Base-by-base conservation (phyloP, 2,113 vertebrate species). In the Ancistrus triradiatus region DNA sequence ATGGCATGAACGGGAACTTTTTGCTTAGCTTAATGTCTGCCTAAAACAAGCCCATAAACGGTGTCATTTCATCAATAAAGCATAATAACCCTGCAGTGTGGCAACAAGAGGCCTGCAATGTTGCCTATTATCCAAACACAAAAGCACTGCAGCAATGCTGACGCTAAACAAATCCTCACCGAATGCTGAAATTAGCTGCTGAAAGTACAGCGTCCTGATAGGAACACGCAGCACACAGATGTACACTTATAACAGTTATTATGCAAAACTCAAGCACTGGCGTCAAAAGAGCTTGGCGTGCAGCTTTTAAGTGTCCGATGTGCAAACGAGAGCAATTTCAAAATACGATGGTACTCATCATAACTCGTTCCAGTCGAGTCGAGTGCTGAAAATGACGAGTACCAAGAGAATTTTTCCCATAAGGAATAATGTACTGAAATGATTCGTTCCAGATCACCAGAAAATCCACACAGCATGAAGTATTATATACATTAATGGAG, bases 261-360 rank as follows among this genome's bases (percentile, higher is more conserved):
- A 69, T 46, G 70, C 59, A 43, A 46, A 75, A 72, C 63, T 59
- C 59, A 69, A 64, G 67, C n/a, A n/a, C n/a, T n/a, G n/a, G n/a
- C n/a, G n/a, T 14, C 40, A 17, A 24, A 31, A 74, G 57, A 72
- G 17, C 70, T 64, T 71, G 73, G 75, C 70, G 64, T 44, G 48
- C 72, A 78, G 72, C 52, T 80, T 78, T 85, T 72, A 77, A 82
- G 69, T 72, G 64, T 59, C 35, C 4, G 53, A 59, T 66, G 61
- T 63, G 79, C 76, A 79, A 78, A 80, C 69, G 73, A 74, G 70
- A 56, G 75, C 73, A n/a, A 64, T 50, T 74, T 81, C 75, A 78
- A n/a, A n/a, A n/a, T n/a, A n/a, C n/a, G n/a, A n/a, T n/a, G n/a
- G n/a, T n/a, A n/a, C n/a, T n/a, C n/a, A n/a, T n/a, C n/a, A n/a